Percentiles rank a stretch among this genome's conserved stretches.
Conservation (phyloP, 92 coral and sea anemone species). For the Actinernus sp. region DNA sequence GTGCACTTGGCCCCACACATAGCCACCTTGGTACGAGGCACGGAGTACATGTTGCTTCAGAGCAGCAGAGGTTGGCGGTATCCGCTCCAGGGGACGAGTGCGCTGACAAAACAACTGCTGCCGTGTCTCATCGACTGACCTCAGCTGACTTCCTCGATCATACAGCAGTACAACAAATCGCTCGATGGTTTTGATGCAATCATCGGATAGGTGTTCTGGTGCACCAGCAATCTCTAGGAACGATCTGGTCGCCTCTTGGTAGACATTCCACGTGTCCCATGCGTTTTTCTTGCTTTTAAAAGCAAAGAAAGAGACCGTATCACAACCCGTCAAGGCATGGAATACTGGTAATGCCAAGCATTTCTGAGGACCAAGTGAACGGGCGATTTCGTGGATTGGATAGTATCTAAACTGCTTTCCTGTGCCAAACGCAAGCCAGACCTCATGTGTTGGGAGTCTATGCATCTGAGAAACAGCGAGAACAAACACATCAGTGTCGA, state of each 20-base stretch:
- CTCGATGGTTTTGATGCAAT: constrained; percentile 22
- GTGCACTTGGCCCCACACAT: constrained; percentile 4
- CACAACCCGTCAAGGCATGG: constrained; percentile 33
- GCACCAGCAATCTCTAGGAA: constrained; percentile 46
- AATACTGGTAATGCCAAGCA: too few species aligned
- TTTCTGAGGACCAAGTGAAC: constrained; percentile 31
- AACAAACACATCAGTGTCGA: constrained; percentile 27
- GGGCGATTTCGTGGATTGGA: constrained; percentile 31
- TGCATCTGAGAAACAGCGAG: constrained; percentile 25
- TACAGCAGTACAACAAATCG: constrained; percentile 48
- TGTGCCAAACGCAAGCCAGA: constrained; percentile 38
- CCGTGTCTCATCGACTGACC: constrained; percentile 18
- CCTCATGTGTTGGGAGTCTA: constrained; percentile 15
- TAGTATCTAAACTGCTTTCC: constrained; percentile 22
- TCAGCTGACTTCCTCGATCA: constrained; percentile 16
- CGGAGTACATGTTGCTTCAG: constrained; percentile 7
- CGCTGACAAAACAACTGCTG: constrained; percentile 9
- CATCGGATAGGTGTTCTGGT: constrained; percentile 18
- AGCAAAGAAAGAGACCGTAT: constrained; percentile 18
- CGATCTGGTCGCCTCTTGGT: constrained; percentile 22
- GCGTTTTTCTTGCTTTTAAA: constrained; percentile 35
- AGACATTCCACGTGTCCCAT: constrained; percentile 58
- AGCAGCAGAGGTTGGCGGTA: constrained; percentile 15
- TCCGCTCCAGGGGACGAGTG: constrained; percentile 13
- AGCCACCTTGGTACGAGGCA: constrained; percentile 11